A percentile compares a stretch with the other conserved stretches of the same genome.
phyloP scores from a whole-genome alignment of 2,113 vertebrate genomes.

The Pitta sordida region DNA sequence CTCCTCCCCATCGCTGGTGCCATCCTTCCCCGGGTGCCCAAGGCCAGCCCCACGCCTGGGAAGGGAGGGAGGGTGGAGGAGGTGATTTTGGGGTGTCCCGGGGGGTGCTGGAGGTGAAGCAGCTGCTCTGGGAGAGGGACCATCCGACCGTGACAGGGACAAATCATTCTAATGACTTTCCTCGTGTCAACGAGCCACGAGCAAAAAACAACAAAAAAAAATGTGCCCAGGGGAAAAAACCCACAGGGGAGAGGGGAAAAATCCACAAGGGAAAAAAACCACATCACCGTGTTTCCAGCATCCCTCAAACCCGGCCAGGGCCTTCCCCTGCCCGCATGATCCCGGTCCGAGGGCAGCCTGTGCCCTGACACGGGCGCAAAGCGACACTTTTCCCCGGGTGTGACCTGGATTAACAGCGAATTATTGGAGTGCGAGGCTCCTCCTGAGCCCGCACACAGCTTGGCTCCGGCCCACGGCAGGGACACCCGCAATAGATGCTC shows the following conservation, averaged over 20 bases:
- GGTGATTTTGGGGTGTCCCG: background rate
- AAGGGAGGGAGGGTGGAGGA: background rate
- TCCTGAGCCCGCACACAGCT: background rate
- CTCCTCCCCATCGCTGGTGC: background rate
- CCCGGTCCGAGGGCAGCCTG: background rate
- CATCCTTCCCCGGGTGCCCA: background rate
- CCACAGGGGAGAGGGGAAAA: background rate
- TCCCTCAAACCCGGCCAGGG: background rate
- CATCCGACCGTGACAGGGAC: background rate
- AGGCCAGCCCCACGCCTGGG: background rate
- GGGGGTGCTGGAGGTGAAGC: background rate
- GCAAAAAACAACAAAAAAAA: background rate
- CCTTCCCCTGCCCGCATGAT: rapidly evolving
- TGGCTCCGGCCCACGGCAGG: rapidly evolving
- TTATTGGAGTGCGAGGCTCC: background rate
- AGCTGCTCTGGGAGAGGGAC: background rate
- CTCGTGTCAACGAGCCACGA: background rate
- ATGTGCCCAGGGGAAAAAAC: background rate
- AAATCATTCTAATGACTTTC: slow-evolving; percentile 22
- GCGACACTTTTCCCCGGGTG: background rate
- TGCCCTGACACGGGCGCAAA: rapidly evolving
- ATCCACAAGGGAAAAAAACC: background rate
- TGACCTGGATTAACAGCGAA: background rate
- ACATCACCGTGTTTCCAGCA: rapidly evolving
- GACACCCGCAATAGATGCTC: background rate